phyloP scores from a whole-genome alignment of 2,113 vertebrate genomes.

The Nycticorax nycticorax region DNA sequence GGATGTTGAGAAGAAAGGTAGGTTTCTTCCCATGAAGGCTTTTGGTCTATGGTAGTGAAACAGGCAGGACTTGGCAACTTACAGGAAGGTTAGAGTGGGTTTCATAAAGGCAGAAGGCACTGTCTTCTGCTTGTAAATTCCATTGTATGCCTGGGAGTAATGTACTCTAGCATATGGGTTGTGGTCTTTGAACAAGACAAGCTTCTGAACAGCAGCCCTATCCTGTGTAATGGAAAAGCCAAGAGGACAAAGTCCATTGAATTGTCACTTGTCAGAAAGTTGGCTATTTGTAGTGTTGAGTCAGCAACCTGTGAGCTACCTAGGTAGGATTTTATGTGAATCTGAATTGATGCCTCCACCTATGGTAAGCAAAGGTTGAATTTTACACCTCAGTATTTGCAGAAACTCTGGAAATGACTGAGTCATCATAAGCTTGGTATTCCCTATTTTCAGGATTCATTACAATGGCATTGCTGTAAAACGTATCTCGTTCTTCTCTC shows the following conservation, averaged over 20 bases:
- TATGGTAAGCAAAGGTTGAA: not conserved
- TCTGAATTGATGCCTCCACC: not conserved
- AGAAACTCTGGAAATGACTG: not conserved
- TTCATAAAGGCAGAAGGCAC: not conserved
- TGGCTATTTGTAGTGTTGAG: not conserved
- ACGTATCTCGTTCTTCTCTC: not conserved
- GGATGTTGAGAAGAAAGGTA: not conserved
- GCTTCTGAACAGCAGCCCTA: not conserved
- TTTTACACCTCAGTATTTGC: fast-evolving
- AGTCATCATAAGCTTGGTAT: not conserved
- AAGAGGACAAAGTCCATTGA: not conserved
- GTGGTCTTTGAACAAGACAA: not conserved
- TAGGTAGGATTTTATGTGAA: not conserved
- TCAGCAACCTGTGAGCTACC: not conserved
- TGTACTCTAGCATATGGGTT: not conserved
- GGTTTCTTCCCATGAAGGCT: not conserved
- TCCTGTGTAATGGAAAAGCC: not conserved
- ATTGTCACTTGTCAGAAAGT: not conserved
- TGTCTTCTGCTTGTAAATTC: not conserved
- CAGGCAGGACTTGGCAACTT: not conserved
- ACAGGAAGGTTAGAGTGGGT: not conserved
- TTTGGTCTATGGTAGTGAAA: not conserved
- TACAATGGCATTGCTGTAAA: not conserved
- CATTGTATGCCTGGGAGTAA: not conserved
- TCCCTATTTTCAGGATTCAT: not conserved